Base-by-base conservation (phyloP, 2,888 invertebrate genomes). In the Hetaerina titia region DNA sequence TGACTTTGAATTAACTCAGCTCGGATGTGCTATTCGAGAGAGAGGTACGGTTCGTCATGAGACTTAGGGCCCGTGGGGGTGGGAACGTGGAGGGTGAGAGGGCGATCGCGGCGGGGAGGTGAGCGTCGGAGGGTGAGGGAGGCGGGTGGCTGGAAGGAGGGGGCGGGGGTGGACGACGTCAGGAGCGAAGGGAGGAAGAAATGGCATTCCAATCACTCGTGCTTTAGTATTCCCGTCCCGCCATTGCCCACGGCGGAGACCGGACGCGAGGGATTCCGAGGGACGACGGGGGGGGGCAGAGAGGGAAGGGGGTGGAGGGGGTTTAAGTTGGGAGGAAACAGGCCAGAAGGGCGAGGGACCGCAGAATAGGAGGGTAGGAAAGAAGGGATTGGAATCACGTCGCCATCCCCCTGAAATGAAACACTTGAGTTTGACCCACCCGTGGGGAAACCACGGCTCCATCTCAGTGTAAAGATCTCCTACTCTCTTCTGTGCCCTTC, bases 171-270 rank as follows among this genome's bases (percentile, higher is more conserved):
- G 31, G 31, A 31, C 8, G 13, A 7, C n/a, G 89, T 57, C 22
- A 58, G 89, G 13, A 58, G 17, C n/a, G 7, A 17, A 19, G n/a
- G 31, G 22, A 9, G n/a, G 19, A 89, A 57, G 57, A 58, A 92
- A 69, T 56, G 45, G 92, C 92, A 92, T 92, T 92, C 92, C 92
- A 45, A 92, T 74, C 92, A 63, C 69, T 15, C 45, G 92, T 11
- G 64, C 56, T 56, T 81, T 92, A 69, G 69, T 69, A 69, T 69
- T 92, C 69, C 92, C 25, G 45, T 45, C 45, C 64, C 69, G 92
- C 5, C 69, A 57, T 56, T 19, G 90, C 63, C 63, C 25, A 19
- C 17, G 45, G 90, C n/a, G 63, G 60, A 45, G 89, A 64, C 90
- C 90, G 63, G 56, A 45, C 92, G 92, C 19, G 45, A 31, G 56